Percentiles rank a stretch among this genome's conserved stretches.
These are phyloP conservation scores for Urocyon cinereoargenteus DNA, from an alignment of 2,797 vertebrate species.

Conservation along the genomic window DNA sequence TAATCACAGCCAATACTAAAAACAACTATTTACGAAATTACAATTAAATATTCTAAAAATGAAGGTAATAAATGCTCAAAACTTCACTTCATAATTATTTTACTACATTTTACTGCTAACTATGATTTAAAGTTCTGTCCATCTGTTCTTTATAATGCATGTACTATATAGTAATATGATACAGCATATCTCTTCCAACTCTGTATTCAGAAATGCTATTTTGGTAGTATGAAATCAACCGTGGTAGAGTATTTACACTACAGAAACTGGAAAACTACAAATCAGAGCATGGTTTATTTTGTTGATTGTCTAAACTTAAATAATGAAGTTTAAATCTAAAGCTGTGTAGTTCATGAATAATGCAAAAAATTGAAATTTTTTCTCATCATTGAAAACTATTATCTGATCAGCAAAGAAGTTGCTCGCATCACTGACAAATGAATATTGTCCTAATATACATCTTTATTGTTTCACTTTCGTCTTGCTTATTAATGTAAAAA, in stretches of 20 bases:
- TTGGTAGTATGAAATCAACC: slow-evolving; percentile 54
- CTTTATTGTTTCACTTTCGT: slow-evolving; percentile 47
- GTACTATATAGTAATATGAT: neutral
- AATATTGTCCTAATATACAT: neutral
- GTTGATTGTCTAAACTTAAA: slow-evolving; percentile 3
- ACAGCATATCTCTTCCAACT: neutral
- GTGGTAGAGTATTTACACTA: neutral
- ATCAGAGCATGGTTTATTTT: neutral
- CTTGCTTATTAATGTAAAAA: neutral
- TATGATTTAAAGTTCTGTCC: slow-evolving; percentile 31
- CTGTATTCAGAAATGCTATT: slow-evolving; percentile 40
- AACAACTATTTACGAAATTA: slow-evolving; percentile 20
- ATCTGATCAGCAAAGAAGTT: slow-evolving; percentile 14
- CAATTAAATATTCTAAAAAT: neutral
- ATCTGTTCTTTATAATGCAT: neutral
- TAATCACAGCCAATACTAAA: slow-evolving; percentile 41
- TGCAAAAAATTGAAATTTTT: slow-evolving; percentile 41
- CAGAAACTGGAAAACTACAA: slow-evolving; percentile 13
- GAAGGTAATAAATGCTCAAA: slow-evolving; percentile 29
- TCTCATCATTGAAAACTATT: neutral
- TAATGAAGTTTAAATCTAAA: neutral
- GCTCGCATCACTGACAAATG: neutral
- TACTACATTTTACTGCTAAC: neutral
- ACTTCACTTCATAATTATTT: neutral
- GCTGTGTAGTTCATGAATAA: slow-evolving; percentile 27